Percentiles rank a stretch among this genome's conserved stretches.
These are phyloP conservation scores for Takifugu bimaculatus DNA, from an alignment of 2,113 vertebrate genomes.

Conservation along the genomic window DNA sequence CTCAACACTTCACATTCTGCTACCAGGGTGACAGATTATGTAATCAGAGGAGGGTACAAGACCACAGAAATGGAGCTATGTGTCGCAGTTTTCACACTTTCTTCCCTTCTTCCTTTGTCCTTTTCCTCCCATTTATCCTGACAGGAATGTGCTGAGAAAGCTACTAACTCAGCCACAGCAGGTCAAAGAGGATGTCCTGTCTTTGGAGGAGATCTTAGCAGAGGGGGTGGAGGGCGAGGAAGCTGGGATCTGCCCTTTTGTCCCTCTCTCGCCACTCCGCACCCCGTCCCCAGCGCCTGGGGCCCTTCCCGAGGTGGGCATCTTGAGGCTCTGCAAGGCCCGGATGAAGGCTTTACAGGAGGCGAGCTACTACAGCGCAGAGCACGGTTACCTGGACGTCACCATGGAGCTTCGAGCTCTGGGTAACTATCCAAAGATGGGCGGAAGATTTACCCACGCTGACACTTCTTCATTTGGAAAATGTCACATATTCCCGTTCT, in stretches of 20 bases:
- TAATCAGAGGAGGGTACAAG: constrained; percentile 34
- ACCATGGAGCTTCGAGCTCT: constrained; percentile 92
- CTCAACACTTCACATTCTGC: constrained; percentile 60
- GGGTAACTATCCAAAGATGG: constrained; percentile 70
- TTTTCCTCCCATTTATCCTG: constrained; percentile 16
- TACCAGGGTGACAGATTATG: constrained; percentile 42
- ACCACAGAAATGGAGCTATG: constrained; percentile 20
- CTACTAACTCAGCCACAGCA: constrained; percentile 93
- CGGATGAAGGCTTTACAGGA: constrained; percentile 93
- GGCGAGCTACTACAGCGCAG: constrained; percentile 94
- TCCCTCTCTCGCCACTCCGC: constrained; percentile 59
- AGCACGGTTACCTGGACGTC: constrained; percentile 95
- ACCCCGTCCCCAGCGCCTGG: constrained; percentile 62
- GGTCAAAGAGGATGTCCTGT: constrained; percentile 88
- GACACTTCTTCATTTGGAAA: background rate
- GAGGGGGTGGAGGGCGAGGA: constrained; percentile 88
- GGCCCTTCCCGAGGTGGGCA: constrained; percentile 69
- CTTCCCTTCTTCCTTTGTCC: constrained; percentile 5
- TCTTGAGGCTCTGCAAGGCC: constrained; percentile 83
- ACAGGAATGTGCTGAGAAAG: constrained; percentile 93
- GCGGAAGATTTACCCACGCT: background rate
- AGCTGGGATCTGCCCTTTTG: constrained; percentile 50
- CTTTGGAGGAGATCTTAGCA: constrained; percentile 94
- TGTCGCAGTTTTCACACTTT: background rate
- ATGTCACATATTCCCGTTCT: background rate